Percentiles rank a stretch among this genome's conserved stretches.
These are phyloP conservation scores for Griposia aprilina DNA, from an alignment of 2,888 invertebrate species.

Conservation along the genomic window DNA sequence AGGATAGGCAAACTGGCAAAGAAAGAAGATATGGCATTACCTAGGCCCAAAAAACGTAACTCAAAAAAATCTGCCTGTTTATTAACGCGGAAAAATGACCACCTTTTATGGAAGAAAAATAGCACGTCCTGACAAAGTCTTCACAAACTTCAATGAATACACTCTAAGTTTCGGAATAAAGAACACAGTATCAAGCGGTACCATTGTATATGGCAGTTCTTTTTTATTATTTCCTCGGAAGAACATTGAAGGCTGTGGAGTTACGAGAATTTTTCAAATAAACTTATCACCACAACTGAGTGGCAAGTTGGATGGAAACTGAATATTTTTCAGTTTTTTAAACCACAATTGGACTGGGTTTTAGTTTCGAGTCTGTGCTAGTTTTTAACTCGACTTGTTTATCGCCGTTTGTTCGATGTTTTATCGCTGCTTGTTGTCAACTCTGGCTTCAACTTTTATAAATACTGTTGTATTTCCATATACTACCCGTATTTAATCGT, in stretches of 20 bases:
- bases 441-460: neutral
- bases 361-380: slow-evolving; percentile 35
- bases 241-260: slow-evolving; percentile 44
- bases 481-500: neutral
- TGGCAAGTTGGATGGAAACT: slow-evolving; percentile 51
- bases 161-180: slow-evolving; percentile 40
- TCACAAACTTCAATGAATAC: slow-evolving; percentile 21
- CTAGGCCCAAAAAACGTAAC: neutral
- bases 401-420: slow-evolving; percentile 31
- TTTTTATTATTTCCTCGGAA: slow-evolving; percentile 40
- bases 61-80: neutral
- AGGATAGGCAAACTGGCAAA: too few relatives aligned
- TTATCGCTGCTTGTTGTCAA: slow-evolving; percentile 6
- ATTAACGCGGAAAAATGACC: neutral
- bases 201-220: slow-evolving; percentile 38
- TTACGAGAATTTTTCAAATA: slow-evolving; percentile 49
- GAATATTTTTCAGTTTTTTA: slow-evolving; percentile 57
- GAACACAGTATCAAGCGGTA: slow-evolving; percentile 38
- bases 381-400: slow-evolving; percentile 47
- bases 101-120: slow-evolving; percentile 10
- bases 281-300: slow-evolving; percentile 48
- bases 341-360: slow-evolving; percentile 32
- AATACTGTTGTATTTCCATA: neutral
- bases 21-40: neutral
- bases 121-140: slow-evolving; percentile 35